A percentile compares a stretch with the other conserved stretches of the same genome.
These are phyloP conservation scores for Panulirus ornatus DNA, from an alignment of 1,140 invertebrate species.

Conservation along the genomic window DNA sequence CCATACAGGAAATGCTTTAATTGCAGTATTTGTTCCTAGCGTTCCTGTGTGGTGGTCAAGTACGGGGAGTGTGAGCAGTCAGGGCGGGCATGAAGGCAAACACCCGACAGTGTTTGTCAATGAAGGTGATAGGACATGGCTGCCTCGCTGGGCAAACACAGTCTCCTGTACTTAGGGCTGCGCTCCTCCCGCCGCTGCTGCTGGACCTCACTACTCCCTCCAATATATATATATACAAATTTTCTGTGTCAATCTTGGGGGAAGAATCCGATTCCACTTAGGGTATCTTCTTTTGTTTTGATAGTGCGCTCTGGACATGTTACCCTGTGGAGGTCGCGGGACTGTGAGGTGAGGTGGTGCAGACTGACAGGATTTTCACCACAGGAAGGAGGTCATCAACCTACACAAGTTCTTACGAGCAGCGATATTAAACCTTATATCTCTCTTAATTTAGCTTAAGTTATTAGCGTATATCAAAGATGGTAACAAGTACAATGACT, in stretches of 20 bases:
- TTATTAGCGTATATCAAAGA: no score
- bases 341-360: no score
- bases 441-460: no score
- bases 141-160: not conserved
- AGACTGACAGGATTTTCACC: not conserved
- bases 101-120: slow-evolving; percentile 6
- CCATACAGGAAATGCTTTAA: not conserved
- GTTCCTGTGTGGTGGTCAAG: not conserved
- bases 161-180: not conserved
- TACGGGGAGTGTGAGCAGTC: not conserved
- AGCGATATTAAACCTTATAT: no score
- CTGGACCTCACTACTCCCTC: not conserved
- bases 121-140: slow-evolving; percentile 16
- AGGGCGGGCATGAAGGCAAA: slow-evolving; percentile 1
- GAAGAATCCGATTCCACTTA: slow-evolving; percentile 1
- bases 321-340: not conserved
- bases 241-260: not conserved
- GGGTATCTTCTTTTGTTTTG: not conserved
- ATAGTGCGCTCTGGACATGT: not conserved
- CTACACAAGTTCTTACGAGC: no score
- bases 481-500: no score
- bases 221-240: not conserved
- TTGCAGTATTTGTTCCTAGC: not conserved
- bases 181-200: not conserved
- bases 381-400: no score